phyloP scores from a whole-genome alignment of 1,140 invertebrate species.

The Micrasema longulum region DNA sequence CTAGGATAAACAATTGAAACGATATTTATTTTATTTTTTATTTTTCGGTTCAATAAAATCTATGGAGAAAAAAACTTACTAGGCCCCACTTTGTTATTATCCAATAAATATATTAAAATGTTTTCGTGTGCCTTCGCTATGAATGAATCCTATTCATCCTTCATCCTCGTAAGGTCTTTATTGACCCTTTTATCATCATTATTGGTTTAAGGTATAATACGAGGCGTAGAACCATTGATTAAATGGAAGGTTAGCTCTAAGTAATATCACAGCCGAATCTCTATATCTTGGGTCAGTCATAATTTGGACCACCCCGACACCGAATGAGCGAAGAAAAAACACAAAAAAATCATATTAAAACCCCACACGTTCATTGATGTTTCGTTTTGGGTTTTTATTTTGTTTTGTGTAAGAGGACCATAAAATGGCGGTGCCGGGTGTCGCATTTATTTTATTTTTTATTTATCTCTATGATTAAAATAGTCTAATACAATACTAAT shows the following conservation, averaged over 20 bases:
- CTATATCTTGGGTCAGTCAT: slow-evolving; percentile 1
- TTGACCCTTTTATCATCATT: slow-evolving; percentile 4
- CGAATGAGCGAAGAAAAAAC: slow-evolving; percentile 5
- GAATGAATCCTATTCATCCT: slow-evolving; percentile 7
- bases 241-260: slow-evolving; percentile 8
- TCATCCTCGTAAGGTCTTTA: not conserved
- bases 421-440: too few relatives aligned
- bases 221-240: slow-evolving; percentile 3
- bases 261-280: not conserved
- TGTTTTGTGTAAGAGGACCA: not conserved
- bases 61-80: too few relatives aligned
- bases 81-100: too few relatives aligned
- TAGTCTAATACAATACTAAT: too few relatives aligned
- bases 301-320: slow-evolving; percentile 29
- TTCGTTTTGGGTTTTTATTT: slow-evolving; percentile 7
- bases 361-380: slow-evolving; percentile 27
- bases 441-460: too few relatives aligned
- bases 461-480: too few relatives aligned
- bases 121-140: not conserved
- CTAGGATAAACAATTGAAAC: too few relatives aligned
- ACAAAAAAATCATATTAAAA: slow-evolving; percentile 6
- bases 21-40: too few relatives aligned
- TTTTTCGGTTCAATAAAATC: too few relatives aligned
- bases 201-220: slow-evolving; percentile 26
- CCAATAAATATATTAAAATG: too few relatives aligned